Evolutionary conservation across 2,888 invertebrate genomes (phyloP).

Genomic region (Bimastos eiseni): DNA sequence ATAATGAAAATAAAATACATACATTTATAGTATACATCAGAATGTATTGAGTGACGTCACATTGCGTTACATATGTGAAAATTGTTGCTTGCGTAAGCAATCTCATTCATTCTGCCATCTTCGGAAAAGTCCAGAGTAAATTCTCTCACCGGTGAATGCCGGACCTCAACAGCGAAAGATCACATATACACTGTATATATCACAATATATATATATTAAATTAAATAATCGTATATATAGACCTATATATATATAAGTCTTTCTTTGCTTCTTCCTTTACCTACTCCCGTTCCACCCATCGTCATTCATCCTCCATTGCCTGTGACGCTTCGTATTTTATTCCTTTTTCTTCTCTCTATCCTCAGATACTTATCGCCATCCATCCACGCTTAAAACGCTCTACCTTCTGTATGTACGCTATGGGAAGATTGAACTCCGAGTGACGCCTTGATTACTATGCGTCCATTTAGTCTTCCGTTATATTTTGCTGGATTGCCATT

Average conservation of each 20-base stretch:
- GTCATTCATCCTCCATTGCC: neutral
- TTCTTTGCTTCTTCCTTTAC: too few relatives aligned
- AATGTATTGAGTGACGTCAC: neutral
- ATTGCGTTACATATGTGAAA: neutral
- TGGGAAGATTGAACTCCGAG: neutral
- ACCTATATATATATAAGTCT: too few relatives aligned
- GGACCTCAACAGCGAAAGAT: neutral
- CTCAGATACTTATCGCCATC: neutral
- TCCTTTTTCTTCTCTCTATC: neutral
- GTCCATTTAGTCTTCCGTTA: neutral
- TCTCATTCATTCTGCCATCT: neutral
- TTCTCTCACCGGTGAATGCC: neutral
- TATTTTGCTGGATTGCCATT: neutral
- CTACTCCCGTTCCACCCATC: too few relatives aligned
- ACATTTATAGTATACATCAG: too few relatives aligned
- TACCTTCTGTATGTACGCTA: neutral
- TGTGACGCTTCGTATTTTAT: neutral
- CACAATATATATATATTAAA: too few relatives aligned
- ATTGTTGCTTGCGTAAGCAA: neutral
- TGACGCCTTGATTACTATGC: neutral
- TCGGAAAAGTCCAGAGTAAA: constrained; percentile 1
- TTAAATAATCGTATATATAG: too few relatives aligned
- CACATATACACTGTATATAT: too few relatives aligned
- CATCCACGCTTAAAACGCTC: neutral
- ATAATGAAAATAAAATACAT: neutral